phyloP scores from a whole-genome alignment of 2,797 vertebrate species.

The Semotilus atromaculatus region DNA sequence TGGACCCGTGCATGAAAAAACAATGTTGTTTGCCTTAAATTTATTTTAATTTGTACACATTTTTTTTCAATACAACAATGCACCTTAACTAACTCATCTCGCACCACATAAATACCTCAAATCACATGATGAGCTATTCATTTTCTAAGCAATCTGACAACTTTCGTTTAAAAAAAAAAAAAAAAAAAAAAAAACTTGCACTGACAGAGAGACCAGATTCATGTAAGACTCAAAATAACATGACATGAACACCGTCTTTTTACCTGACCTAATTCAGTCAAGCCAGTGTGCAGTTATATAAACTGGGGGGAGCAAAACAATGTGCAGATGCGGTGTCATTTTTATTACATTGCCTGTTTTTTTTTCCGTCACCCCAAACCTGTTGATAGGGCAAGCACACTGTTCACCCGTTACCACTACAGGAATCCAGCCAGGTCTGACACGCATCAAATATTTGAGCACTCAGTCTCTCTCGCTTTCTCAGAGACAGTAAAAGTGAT shows the following conservation, averaged over 20 bases:
- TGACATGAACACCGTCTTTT: not conserved
- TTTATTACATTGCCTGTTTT: not conserved
- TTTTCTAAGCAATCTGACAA: not conserved
- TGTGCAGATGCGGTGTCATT: not conserved
- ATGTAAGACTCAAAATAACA: not conserved
- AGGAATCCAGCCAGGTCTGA: conserved; percentile 45
- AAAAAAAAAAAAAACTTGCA: not conserved
- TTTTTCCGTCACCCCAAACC: not conserved
- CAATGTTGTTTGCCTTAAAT: not conserved
- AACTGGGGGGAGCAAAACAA: not conserved
- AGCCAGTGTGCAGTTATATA: not conserved
- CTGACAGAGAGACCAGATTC: not conserved
- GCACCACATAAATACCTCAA: not conserved
- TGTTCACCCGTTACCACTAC: not conserved
- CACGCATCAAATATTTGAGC: conserved; percentile 37
- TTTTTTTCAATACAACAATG: not conserved
- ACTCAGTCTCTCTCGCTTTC: conserved; percentile 5
- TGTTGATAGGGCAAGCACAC: conserved; percentile 6
- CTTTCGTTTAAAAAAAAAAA: not conserved
- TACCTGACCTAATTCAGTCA: not conserved
- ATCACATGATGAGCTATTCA: not conserved
- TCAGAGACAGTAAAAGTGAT: conserved; percentile 35
- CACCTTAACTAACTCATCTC: not conserved
- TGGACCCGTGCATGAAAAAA: not conserved
- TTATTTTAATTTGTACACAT: not conserved